Evolutionary conservation across 2,113 vertebrate species (phyloP), one percentile per base, ranked within the genome.

Genomic region (Myxocyprinus asiaticus): DNA sequence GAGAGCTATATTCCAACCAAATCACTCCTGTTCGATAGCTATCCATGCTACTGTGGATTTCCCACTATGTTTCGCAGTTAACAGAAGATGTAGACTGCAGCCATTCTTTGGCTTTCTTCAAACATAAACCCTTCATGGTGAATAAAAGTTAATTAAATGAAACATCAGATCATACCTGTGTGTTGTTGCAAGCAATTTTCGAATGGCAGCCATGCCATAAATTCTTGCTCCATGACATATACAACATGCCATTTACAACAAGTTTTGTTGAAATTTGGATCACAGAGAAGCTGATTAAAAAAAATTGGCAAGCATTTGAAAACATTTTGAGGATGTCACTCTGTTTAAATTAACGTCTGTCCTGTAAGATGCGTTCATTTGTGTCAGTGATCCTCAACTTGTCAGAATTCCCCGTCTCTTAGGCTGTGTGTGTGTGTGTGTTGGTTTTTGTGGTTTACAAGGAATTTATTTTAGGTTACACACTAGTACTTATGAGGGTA

Each of bases 81-180:
- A 9, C 15, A 17, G n/a, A 45, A 68, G 67, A 68, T 68, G 15
- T 33, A 6, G 7, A 22, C 48, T 3, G 6, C 10, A 7, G 15
- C 15, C 48, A 6, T 68, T 12, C 22, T 33, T 33, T 33, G 22
- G 22, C 22, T 33, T 33, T 33, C 66, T 14, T 22, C 48, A 22
- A 4, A 68, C 10, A 68, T 68, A 68, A 68, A 51, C 67, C 67
- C 67, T 51, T 51, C 45, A 33, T 68, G 47, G 45, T 67, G n/a
- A 15, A 50, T n/a, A 68, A 51, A 51, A 17, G 43, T 33, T 33
- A 33, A 33, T 33, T 33, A 33, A 1, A 67, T 67, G 66, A 67
- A 7, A 22, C 66, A 67, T 22, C 45, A 50, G 45, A 67, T 45
- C 63, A 22, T 50, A 67, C 1, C 22, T 22, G 45, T 14, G 17